These are phyloP conservation scores for Imbricaverruca yamaguchii DNA, from an alignment of 2,888 invertebrate genomes.

Conservation along the genomic window DNA sequence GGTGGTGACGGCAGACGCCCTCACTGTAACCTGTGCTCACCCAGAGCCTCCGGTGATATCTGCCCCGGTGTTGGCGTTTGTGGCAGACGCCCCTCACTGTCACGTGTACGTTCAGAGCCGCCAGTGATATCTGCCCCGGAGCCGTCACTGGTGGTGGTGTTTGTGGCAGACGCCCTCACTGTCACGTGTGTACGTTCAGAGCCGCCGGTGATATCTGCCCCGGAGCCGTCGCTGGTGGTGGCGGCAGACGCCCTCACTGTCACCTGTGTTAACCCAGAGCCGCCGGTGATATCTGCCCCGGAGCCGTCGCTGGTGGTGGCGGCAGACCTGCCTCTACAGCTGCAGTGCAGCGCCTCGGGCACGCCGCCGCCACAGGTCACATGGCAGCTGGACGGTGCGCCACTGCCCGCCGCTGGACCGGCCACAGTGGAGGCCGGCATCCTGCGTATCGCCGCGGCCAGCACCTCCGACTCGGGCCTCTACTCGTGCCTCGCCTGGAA, in stretches of 20 bases:
- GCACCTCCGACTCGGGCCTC: not conserved
- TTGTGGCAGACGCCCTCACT: constrained; percentile 54
- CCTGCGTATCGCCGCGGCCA: not conserved
- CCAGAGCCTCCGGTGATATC: no score
- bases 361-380: not conserved
- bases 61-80: no score
- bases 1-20: not conserved
- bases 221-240: constrained; percentile 44
- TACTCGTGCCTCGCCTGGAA: constrained; percentile 7
- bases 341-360: not conserved
- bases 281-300: not conserved
- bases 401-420: not conserved
- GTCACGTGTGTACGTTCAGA: constrained; percentile 49
- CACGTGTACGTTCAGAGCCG: constrained; percentile 47
- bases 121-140: no score
- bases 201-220: constrained; percentile 41
- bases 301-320: not conserved
- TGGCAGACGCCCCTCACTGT: no score
- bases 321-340: not conserved
- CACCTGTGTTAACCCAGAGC: constrained; percentile 36
- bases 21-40: no score
- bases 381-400: not conserved
- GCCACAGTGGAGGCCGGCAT: not conserved
- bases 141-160: no score
- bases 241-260: constrained; percentile 42